A percentile compares a stretch with the other conserved stretches of the same genome.
Conservation (phyloP, 1,140 invertebrate genomes). For the Solenopsis fugax region DNA sequence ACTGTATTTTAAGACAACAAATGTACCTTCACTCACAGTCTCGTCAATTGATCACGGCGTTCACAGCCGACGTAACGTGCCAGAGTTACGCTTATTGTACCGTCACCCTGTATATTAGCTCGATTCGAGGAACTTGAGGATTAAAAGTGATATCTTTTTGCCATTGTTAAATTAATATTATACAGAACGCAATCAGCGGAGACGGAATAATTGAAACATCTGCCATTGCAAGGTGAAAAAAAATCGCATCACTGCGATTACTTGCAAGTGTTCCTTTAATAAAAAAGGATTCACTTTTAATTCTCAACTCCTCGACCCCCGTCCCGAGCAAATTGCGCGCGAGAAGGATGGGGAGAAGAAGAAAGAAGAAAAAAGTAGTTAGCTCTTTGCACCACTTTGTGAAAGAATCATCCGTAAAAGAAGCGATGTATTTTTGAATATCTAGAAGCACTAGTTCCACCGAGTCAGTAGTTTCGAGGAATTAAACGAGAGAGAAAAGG, state of each 20-base stretch:
- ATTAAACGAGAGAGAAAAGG: constrained; percentile 24
- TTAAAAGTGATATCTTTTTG: constrained; percentile 5
- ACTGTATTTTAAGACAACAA: constrained; percentile 61
- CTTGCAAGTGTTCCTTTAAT: constrained; percentile 1
- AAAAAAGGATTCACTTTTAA: constrained; percentile 39
- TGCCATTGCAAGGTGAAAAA: not conserved
- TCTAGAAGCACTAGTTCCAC: constrained; percentile 70
- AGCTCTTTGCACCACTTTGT: constrained; percentile 39
- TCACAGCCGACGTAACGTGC: constrained; percentile 67
- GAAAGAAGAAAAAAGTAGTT: constrained; percentile 62
- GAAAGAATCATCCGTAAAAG: constrained; percentile 59
- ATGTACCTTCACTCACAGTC: constrained; percentile 73
- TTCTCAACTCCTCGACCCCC: constrained; percentile 30
- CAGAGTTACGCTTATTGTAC: constrained; percentile 56
- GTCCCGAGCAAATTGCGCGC: constrained; percentile 34
- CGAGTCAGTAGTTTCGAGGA: constrained; percentile 52
- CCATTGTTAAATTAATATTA: not conserved
- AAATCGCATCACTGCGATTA: not conserved
- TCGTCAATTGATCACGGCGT: constrained; percentile 73
- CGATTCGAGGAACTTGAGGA: constrained; percentile 23
- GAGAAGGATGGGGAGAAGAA: constrained; percentile 11
- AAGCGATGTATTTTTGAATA: constrained; percentile 73
- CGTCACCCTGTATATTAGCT: constrained; percentile 47
- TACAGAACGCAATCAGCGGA: not conserved
- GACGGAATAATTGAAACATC: not conserved